Evolutionary conservation across 2,113 vertebrate genomes (phyloP).

Genomic region (Glaucomys volans): DNA sequence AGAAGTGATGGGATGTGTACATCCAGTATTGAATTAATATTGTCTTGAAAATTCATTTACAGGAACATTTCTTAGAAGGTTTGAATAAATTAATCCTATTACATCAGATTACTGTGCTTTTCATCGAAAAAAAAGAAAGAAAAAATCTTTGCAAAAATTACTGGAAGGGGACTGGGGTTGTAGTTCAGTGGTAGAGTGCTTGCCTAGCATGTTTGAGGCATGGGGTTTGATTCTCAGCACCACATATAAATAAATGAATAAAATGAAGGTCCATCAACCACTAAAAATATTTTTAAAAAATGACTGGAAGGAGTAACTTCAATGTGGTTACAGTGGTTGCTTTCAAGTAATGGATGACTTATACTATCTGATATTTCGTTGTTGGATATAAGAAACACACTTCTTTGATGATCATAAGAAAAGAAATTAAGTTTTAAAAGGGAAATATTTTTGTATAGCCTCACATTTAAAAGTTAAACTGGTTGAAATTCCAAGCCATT

Average conservation of each 20-base stretch:
- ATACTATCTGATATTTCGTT: not conserved
- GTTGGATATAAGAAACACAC: constrained; percentile 22
- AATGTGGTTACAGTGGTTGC: not conserved
- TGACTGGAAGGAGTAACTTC: not conserved
- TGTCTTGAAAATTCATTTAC: too few relatives aligned
- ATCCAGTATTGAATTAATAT: too few relatives aligned
- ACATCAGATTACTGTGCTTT: too few relatives aligned
- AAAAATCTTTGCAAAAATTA: not conserved
- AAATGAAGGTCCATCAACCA: too few relatives aligned
- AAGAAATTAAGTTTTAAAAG: constrained; percentile 37
- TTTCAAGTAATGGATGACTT: not conserved
- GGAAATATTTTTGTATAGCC: not conserved
- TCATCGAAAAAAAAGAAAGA: too few relatives aligned
- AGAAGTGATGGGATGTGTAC: too few relatives aligned
- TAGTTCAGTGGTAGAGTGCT: too few relatives aligned
- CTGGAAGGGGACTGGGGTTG: too few relatives aligned
- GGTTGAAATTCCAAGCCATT: constrained; percentile 36
- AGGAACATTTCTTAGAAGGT: too few relatives aligned
- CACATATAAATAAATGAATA: too few relatives aligned
- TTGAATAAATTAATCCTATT: not conserved
- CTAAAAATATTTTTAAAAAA: not conserved
- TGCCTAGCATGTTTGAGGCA: too few relatives aligned
- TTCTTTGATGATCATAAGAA: constrained; percentile 31
- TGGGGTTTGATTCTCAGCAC: too few relatives aligned
- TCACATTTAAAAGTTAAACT: constrained; percentile 55